Base-by-base conservation (phyloP, 2,113 vertebrate genomes). In the Macaca mulatta region DNA sequence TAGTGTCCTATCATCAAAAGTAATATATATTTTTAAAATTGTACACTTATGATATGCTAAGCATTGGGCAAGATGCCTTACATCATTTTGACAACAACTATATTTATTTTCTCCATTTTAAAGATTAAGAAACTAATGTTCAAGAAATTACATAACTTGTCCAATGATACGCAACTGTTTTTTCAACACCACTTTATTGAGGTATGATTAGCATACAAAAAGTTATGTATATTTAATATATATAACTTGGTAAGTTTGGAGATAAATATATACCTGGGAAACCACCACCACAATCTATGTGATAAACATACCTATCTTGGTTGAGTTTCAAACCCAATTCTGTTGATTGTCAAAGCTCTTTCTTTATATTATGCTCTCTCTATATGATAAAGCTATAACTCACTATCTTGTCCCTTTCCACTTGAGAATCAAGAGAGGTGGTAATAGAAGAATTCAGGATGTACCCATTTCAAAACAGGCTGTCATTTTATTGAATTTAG, bases 261-360 rank as follows among this genome's bases (percentile, higher is more conserved):
- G 30, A 79, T 50, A 79, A 52, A 48, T 50, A 79, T 52, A 79
- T 20, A 52, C 77, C 45, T 35, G 40, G 30, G 13, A 52, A 35
- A 52, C 30, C 45, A 79, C 50, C 50, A 55, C 20, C 50, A 81
- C 11, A 81, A 55, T 81, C 79, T 81, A 55, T 81, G 20, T 20
- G 12, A 61, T 75, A 84, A 82, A 67, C 38, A 11, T 75, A 6
- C 64, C 4, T 32, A 32, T 52, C 45, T 91, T 90, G 8, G 22
- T 78, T 77, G 30, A 52, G 32, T 96, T 89, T 95, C 45, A 92
- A 96, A 92, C 10, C 11, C n/a, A 86, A 35, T 82, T 93, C 14
- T 82, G 0, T n/a, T 97, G 10, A 40, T 74, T 89, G 50, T 30
- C n/a, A 94, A 82, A 61, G 10, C 14, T 93, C n/a, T 96, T 95